Conservation (phyloP, 2,888 invertebrate species). For the Emesis castigata region DNA sequence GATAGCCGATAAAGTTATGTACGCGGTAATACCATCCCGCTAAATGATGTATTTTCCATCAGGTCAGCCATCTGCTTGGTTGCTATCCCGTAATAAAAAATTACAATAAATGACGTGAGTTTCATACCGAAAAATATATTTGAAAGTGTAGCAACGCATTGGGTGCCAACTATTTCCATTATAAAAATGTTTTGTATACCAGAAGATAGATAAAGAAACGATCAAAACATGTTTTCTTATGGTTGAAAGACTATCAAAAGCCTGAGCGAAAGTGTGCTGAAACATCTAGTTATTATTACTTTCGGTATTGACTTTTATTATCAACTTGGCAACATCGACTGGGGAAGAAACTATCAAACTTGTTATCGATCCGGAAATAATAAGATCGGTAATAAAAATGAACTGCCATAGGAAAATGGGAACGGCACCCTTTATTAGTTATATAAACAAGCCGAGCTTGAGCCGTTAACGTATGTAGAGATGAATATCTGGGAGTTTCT, state of each 20-base stretch:
- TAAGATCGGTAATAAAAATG: conserved; percentile 12
- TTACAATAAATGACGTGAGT: too few relatives aligned
- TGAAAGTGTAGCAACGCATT: too few relatives aligned
- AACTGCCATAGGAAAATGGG: neutral
- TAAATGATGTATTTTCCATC: too few relatives aligned
- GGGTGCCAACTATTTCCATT: too few relatives aligned
- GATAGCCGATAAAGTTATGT: too few relatives aligned
- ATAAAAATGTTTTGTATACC: too few relatives aligned
- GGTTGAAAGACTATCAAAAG: neutral
- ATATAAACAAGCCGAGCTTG: conserved; percentile 4
- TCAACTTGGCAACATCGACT: neutral
- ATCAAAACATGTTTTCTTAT: neutral
- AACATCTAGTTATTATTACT: neutral
- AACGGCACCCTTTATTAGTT: conserved; percentile 5
- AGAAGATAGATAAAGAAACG: neutral
- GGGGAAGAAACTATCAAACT: conserved; percentile 5
- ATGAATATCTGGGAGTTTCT: neutral
- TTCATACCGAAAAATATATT: too few relatives aligned
- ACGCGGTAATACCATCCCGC: too few relatives aligned
- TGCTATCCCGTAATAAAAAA: too few relatives aligned
- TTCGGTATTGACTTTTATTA: neutral
- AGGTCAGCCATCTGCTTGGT: too few relatives aligned
- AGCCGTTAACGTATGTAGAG: conserved; percentile 3
- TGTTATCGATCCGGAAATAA: conserved; percentile 12
- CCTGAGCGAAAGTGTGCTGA: neutral